phyloP scores from a whole-genome alignment of 2,888 invertebrate species.

The Leptinotarsa juncta region DNA sequence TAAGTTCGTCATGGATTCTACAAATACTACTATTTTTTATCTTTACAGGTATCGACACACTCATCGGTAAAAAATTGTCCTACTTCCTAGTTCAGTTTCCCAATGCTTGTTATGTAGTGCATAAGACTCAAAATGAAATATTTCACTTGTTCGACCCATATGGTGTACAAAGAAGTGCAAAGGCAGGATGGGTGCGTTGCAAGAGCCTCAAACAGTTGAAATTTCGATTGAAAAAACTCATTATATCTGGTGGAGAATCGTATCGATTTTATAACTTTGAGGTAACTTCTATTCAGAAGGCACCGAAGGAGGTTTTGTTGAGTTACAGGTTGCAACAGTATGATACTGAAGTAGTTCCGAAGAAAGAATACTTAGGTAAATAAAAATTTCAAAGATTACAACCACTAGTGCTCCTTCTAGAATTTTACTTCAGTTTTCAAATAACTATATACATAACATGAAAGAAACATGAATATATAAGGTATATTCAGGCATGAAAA shows the following conservation, averaged over 20 bases:
- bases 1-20: too few relatives aligned
- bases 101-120: conserved; percentile 70
- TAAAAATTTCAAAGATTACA: not conserved
- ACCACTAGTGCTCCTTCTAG: too few relatives aligned
- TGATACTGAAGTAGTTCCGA: conserved; percentile 60
- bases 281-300: conserved; percentile 69
- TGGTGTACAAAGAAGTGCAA: conserved; percentile 45
- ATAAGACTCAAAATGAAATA: conserved; percentile 67
- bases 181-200: conserved; percentile 69
- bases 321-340: conserved; percentile 67
- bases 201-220: conserved; percentile 62
- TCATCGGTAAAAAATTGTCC: conserved; percentile 63
- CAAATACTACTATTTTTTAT: not conserved
- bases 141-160: conserved; percentile 76
- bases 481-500: too few relatives aligned
- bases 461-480: too few relatives aligned
- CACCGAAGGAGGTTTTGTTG: conserved; percentile 67
- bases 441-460: too few relatives aligned
- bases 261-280: conserved; percentile 71
- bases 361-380: conserved; percentile 59
- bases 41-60: conserved; percentile 57
- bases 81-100: conserved; percentile 72
- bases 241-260: conserved; percentile 55
- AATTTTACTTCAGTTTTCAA: too few relatives aligned
- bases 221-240: conserved; percentile 36